Conservation (phyloP, 2,888 invertebrate species). For the Thelaira solivaga region DNA sequence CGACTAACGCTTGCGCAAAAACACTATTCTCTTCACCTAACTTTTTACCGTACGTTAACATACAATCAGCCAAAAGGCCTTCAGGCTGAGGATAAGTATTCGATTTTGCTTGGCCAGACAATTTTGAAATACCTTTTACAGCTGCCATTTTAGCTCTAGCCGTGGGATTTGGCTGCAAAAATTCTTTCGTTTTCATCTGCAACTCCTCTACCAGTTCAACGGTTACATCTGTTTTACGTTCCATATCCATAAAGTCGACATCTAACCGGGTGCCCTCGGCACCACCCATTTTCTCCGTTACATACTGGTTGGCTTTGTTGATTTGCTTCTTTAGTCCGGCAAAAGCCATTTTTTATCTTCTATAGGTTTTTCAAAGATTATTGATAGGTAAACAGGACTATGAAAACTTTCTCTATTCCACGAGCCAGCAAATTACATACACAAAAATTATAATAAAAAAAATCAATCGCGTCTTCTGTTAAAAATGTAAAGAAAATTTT, state of each 20-base stretch:
- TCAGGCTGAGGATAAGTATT: slow-evolving; percentile 99
- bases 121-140: slow-evolving; percentile 96
- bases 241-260: slow-evolving; percentile 99
- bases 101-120: slow-evolving; percentile 97
- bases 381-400: slow-evolving; percentile 21
- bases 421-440: slow-evolving; percentile 21
- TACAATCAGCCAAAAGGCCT: slow-evolving; percentile 96
- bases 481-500: slow-evolving; percentile 14
- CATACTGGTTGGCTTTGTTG: slow-evolving; percentile 99
- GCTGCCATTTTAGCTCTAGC: slow-evolving; percentile 96
- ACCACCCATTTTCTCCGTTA: slow-evolving; percentile 99
- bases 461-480: slow-evolving; percentile 37
- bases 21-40: slow-evolving; percentile 96
- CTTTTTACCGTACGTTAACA: slow-evolving; percentile 96
- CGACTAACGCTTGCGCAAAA: slow-evolving; percentile 93
- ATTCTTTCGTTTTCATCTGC: slow-evolving; percentile 98
- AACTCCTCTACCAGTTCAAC: slow-evolving; percentile 97
- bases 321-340: slow-evolving; percentile 99
- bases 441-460: slow-evolving; percentile 20
- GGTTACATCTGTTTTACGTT: slow-evolving; percentile 99
- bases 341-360: slow-evolving; percentile 88
- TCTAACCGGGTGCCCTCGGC: slow-evolving; percentile 99
- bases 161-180: slow-evolving; percentile 98
- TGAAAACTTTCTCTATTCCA: slow-evolving; percentile 42
- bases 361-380: slow-evolving; percentile 37